Evolutionary conservation across 2,888 invertebrate species (phyloP), one percentile per base, ranked within the genome.

Genomic region (Synergus japonicus): DNA sequence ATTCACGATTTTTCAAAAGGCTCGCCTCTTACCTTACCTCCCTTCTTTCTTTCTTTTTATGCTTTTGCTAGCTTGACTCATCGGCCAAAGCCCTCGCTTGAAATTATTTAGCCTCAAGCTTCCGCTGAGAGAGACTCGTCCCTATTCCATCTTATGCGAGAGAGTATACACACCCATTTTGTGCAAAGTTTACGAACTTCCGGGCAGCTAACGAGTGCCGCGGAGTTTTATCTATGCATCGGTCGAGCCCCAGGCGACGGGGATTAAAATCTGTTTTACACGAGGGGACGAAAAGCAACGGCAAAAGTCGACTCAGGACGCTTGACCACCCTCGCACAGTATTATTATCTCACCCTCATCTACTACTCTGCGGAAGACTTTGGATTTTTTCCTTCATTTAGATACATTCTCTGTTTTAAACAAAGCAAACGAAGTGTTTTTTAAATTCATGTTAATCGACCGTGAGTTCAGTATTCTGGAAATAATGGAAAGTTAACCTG

Each of bases 1-100:
- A 86, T 87, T 88, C 86, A 87, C 86, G 86, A 85, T 88, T 85
- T 85, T 88, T 88, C 85, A 86, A 87, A 88, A 86, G 85, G 79
- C 81, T 77, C 82, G 79, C 85, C 86, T 83, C 83, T 69, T 49
- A 15, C 69, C 69, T 43, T 82, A 79, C 79, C 43, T 29, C 49
- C 78, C 15, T n/a, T 5, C 46, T 15, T 46, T 44, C 69, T 73
- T 73, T 73, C n/a, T n/a, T n/a, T n/a, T 73, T 73, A 49, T 73
- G 37, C 73, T 73, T 54, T 54, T 37, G 54, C 54, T 73, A 29
- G 73, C 73, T 73, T 73, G 73, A 73, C 73, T 73, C 54, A 54
- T 63, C 77, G 77, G 63, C 77, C 65, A 77, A 77, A 77, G 77
- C 64, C 77, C 65, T 41, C 49, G 77, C 65, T 66, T 18, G 77